A percentile compares a stretch with the other conserved stretches of the same genome.
These are phyloP conservation scores for Sebastes matsubarae DNA, from an alignment of 2,797 vertebrate species.

Conservation along the genomic window DNA sequence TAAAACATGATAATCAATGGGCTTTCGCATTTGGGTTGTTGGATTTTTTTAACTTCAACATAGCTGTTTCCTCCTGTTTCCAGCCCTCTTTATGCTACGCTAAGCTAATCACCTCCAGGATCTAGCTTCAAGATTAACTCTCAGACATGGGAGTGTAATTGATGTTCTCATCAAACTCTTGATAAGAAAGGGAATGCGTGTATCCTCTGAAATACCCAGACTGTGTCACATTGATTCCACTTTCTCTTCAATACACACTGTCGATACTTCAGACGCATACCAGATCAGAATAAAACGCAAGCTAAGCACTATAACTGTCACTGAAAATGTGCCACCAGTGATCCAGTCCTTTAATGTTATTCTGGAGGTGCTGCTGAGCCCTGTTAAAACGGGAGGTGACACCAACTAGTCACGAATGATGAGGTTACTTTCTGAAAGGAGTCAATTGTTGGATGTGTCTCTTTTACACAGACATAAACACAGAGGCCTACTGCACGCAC, in stretches of 20 bases:
- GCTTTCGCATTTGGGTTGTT: not conserved
- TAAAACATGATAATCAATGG: not conserved
- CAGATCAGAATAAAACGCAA: slow-evolving; percentile 9
- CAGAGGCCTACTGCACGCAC: not conserved
- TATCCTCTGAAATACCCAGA: not conserved
- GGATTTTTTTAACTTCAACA: not conserved
- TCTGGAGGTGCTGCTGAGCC: slow-evolving; percentile 22
- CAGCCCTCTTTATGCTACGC: not conserved
- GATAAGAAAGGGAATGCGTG: not conserved
- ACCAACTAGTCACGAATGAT: slow-evolving; percentile 32
- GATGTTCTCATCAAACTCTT: not conserved
- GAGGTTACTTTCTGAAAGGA: not conserved
- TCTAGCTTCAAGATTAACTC: not conserved
- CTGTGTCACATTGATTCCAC: not conserved
- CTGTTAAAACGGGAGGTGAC: slow-evolving; percentile 31
- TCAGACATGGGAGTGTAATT: not conserved
- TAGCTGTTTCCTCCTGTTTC: not conserved
- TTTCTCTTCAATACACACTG: not conserved
- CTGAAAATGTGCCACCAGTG: not conserved
- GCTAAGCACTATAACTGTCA: not conserved
- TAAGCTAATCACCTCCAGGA: not conserved
- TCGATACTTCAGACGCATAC: not conserved
- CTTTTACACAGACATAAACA: slow-evolving; percentile 25
- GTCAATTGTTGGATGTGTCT: slow-evolving; percentile 29
- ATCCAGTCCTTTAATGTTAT: not conserved